Percentiles rank a stretch among this genome's conserved stretches.
These are phyloP conservation scores for Oopsacas minuta DNA, from an alignment of 37 sponge, comb jelly and placozoan species.

Conservation along the genomic window DNA sequence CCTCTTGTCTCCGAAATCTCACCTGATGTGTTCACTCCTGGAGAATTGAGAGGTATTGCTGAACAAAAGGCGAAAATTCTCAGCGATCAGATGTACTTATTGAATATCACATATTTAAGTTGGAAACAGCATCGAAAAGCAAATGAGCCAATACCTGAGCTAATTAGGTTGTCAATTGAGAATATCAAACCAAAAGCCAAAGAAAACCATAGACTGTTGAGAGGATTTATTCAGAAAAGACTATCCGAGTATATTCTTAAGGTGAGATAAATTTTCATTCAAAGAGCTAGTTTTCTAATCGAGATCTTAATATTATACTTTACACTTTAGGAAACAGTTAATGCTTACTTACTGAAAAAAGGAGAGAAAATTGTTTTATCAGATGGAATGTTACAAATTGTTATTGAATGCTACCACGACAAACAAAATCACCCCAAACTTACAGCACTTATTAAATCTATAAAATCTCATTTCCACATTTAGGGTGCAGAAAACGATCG, in stretches of 20 bases:
- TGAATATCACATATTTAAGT: background rate
- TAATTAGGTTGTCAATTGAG: background rate
- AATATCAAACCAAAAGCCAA: background rate
- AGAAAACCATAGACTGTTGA: background rate
- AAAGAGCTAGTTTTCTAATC: no score
- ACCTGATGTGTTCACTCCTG: background rate
- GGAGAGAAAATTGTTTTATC: background rate
- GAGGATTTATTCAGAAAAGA: background rate
- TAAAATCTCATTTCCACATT: constrained; percentile 15
- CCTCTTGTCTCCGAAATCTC: background rate
- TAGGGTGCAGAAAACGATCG: background rate
- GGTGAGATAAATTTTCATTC: background rate
- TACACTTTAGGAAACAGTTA: background rate
- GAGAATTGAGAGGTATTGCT: background rate
- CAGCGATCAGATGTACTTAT: background rate
- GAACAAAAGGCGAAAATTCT: background rate
- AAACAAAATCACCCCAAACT: background rate
- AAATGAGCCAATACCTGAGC: background rate
- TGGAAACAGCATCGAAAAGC: background rate
- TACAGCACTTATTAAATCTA: background rate
- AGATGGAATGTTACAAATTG: constrained; percentile 7
- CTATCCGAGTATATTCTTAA: background rate
- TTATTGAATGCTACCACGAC: background rate
- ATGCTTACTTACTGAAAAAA: constrained; percentile 9
- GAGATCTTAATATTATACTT: background rate